Conservation (phyloP, 2,888 invertebrate genomes). For the Hydraecia micacea region DNA sequence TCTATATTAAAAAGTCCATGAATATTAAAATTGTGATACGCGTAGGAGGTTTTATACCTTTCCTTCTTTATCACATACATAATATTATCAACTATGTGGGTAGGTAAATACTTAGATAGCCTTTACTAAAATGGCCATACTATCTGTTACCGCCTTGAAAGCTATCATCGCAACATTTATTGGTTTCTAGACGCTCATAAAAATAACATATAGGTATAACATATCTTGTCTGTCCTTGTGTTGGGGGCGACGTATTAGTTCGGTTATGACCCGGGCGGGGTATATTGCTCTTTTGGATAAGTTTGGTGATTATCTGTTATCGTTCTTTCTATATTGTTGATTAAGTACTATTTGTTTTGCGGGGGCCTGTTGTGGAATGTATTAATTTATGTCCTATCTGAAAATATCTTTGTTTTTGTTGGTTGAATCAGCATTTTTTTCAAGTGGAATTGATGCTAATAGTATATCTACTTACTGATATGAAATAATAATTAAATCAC, state of each 20-base stretch:
- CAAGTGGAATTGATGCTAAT: neutral
- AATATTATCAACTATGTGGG: neutral
- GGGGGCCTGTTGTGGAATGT: conserved; percentile 52
- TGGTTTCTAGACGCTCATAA: conserved; percentile 76
- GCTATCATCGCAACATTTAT: conserved; percentile 69
- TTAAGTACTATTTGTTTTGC: conserved; percentile 62
- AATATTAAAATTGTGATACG: conserved; percentile 12
- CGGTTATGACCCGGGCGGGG: conserved; percentile 57
- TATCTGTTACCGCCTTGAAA: conserved; percentile 56
- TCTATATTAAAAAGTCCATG: conserved; percentile 15
- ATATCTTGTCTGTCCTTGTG: conserved; percentile 57
- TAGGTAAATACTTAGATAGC: conserved; percentile 9
- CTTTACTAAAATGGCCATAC: conserved; percentile 37
- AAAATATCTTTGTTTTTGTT: conserved; percentile 25
- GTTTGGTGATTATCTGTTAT: conserved; percentile 67
- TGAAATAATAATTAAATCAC: neutral
- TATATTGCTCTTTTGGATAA: conserved; percentile 65
- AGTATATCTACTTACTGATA: neutral
- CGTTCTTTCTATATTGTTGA: conserved; percentile 66
- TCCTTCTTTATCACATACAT: neutral
- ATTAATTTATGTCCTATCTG: conserved; percentile 40
- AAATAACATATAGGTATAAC: conserved; percentile 77
- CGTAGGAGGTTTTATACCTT: neutral
- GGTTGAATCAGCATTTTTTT: neutral
- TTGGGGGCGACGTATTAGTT: conserved; percentile 66